A percentile compares a stretch with the other conserved stretches of the same genome.
phyloP scores from a whole-genome alignment of 2,113 vertebrate genomes.

The Sturnira hondurensis region DNA sequence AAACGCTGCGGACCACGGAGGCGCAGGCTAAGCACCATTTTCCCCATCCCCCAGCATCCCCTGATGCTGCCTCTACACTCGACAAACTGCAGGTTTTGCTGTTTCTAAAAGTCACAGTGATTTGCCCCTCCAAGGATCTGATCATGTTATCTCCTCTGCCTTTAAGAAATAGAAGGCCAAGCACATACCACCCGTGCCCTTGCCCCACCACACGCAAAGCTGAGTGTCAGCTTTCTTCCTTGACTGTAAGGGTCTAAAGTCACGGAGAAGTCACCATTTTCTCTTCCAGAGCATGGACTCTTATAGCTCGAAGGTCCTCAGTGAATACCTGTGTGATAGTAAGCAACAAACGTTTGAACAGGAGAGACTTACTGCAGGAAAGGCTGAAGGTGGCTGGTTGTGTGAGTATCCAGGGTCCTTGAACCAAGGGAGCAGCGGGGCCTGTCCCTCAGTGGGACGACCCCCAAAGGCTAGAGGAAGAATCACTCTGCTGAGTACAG shows the following conservation, averaged over 20 bases:
- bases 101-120: not conserved
- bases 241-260: not conserved
- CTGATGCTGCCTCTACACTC: not conserved
- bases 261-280: constrained; percentile 1
- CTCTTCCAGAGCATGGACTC: not conserved
- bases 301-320: not conserved
- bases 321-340: constrained; percentile 34
- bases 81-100: not conserved
- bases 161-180: not conserved
- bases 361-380: not conserved
- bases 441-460: not conserved
- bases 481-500: not conserved
- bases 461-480: not conserved
- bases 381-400: constrained; percentile 22
- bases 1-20: not conserved
- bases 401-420: not conserved
- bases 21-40: not conserved
- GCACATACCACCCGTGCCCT: not conserved
- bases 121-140: not conserved
- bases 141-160: not conserved
- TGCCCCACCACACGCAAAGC: not conserved
- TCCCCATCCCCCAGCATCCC: not conserved
- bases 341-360: constrained; percentile 41
- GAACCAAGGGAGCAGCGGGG: not conserved
- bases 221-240: not conserved